Evolutionary conservation across 2,113 vertebrate genomes (phyloP), one percentile per base, ranked within the genome.

Genomic region (Rhynchomys soricoides): DNA sequence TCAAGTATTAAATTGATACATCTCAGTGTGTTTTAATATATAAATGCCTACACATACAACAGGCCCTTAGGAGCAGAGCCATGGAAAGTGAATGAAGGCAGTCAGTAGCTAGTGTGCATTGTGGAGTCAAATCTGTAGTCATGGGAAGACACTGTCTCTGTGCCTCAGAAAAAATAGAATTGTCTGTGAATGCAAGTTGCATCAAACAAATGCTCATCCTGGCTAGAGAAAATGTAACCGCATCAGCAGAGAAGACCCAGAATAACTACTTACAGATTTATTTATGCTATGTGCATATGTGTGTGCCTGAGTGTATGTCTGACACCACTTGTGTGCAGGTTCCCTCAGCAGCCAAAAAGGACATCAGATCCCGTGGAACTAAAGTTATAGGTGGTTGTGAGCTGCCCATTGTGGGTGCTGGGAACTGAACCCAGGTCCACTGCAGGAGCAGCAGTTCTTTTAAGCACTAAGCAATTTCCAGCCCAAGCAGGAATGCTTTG

Each of bases 171-270:
- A 83, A 93, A 93, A 87, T n/a, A 8, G 10, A 73, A 68, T 85
- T 91, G 73, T 48, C 64, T 37, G 24, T 88, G 70, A 78, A 85
- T 62, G 81, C 34, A 43, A 50, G 24, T 87, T 34, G n/a, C 22
- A 66, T 29, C 94, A 93, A 92, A 85, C 94, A 93, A 92, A 85
- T 29, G 21, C 82, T 90, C 87, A 78, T 43, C 40, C 68, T 79
- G 62, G 48, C 40, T 79, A 64, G 21, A 11, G 74, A 89, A 43
- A 45, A 26, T 24, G 7, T 7, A 70, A 31, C 52, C 90, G 78
- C n/a, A 57, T 74, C 74, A 91, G 40, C 85, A 37, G 4, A 59
- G 91, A 43, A 50, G 73, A 55, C 48, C 75, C 75, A 52, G 48
- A 52, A 52, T 34, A 19, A 21, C 31, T 52, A 9, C 16, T 52